These are phyloP conservation scores for Melanotaenia pygmaea DNA, from an alignment of 2,797 vertebrate genomes.

Conservation along the genomic window DNA sequence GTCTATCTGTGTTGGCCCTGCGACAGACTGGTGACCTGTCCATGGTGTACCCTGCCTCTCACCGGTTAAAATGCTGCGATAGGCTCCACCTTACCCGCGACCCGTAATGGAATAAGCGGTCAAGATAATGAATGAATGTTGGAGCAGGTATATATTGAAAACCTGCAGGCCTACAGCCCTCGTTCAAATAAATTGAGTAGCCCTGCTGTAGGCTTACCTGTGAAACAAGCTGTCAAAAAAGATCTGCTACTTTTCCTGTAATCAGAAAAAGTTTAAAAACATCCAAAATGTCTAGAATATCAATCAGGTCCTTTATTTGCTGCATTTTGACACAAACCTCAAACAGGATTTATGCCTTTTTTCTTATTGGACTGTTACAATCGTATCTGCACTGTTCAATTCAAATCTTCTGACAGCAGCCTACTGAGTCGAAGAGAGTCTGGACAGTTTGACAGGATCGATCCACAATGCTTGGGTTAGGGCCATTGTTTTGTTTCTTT, in stretches of 20 bases:
- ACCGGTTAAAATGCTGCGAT: no score
- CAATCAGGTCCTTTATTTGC: neutral
- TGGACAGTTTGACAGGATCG: neutral
- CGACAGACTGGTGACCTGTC: no score
- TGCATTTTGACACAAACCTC: neutral
- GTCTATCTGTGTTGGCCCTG: no score
- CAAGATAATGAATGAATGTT: no score
- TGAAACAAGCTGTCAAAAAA: no score
- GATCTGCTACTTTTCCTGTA: neutral
- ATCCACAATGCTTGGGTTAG: neutral
- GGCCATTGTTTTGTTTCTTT: neutral
- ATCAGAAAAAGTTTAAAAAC: neutral
- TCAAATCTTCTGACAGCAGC: neutral
- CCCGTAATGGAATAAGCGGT: no score
- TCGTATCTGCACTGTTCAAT: neutral
- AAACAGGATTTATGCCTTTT: neutral
- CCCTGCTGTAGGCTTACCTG: neutral
- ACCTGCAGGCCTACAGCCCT: no score
- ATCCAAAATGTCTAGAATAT: neutral
- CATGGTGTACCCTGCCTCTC: no score
- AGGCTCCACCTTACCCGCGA: no score
- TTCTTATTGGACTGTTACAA: neutral
- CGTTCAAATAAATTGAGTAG: no score
- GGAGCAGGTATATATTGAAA: no score
- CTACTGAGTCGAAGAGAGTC: neutral